These are phyloP conservation scores for Manis javanica DNA, from an alignment of 2,797 vertebrate species.

Conservation along the genomic window DNA sequence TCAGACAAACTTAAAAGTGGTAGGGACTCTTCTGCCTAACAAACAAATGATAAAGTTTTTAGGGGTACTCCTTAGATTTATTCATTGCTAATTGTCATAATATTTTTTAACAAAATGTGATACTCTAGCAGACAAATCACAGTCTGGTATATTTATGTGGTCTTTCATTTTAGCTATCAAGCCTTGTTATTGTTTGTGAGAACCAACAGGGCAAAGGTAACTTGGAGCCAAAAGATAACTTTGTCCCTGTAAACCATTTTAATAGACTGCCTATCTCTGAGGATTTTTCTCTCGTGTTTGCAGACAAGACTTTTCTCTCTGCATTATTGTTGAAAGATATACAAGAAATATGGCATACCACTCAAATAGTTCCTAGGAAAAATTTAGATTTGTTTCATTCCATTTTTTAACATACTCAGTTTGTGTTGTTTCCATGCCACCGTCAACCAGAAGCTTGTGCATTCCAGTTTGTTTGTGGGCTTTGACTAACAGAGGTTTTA, in stretches of 20 bases:
- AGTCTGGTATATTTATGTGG: neutral
- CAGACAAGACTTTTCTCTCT: neutral
- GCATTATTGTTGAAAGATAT: constrained; percentile 11
- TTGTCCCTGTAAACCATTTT: neutral
- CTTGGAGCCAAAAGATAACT: neutral
- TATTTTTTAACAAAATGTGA: neutral
- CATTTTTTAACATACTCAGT: neutral
- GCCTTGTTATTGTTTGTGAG: constrained; percentile 17
- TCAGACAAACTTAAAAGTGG: neutral
- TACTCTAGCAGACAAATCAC: constrained; percentile 23
- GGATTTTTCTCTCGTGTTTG: constrained; percentile 30
- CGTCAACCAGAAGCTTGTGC: neutral
- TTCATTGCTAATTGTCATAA: neutral
- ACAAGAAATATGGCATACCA: neutral
- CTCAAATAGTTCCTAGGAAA: neutral
- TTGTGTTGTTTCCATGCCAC: neutral
- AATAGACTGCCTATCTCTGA: neutral
- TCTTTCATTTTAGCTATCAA: constrained; percentile 41
- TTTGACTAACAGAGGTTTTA: neutral
- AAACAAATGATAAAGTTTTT: neutral
- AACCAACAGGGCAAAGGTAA: neutral
- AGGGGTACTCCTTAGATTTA: constrained; percentile 13
- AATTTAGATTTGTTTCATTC: neutral
- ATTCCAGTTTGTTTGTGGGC: neutral
- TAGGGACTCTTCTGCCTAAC: neutral